phyloP scores from a whole-genome alignment of 2,797 vertebrate genomes.

The Myotis planiceps region DNA sequence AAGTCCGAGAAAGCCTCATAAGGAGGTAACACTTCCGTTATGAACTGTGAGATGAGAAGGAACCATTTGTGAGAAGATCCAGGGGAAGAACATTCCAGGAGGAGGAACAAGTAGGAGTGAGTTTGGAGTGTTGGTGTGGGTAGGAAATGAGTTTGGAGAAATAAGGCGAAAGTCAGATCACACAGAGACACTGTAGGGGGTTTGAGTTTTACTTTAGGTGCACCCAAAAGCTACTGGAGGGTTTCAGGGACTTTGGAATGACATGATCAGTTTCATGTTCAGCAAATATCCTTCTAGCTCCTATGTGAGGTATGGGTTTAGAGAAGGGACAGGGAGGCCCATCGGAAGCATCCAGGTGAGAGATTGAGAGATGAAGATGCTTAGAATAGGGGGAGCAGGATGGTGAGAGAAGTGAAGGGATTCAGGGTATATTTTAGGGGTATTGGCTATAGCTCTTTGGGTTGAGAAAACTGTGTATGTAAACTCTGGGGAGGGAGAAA shows the following conservation, averaged over 20 bases:
- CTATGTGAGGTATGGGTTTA: neutral
- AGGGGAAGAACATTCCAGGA: neutral
- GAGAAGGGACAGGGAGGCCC: neutral
- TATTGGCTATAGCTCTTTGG: neutral
- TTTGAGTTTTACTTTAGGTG: neutral
- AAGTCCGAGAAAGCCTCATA: neutral
- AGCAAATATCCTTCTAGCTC: neutral
- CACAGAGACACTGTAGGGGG: neutral
- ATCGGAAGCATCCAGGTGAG: neutral
- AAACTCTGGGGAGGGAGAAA: constrained; percentile 39
- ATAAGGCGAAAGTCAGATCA: neutral
- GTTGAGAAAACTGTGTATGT: neutral
- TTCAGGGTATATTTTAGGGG: neutral
- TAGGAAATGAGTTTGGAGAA: neutral
- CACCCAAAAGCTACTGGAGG: neutral
- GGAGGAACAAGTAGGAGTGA: neutral
- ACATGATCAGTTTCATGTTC: neutral
- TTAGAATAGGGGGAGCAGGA: neutral
- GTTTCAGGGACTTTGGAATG: neutral
- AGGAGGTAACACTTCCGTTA: neutral
- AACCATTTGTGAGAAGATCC: neutral
- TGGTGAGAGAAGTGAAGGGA: neutral
- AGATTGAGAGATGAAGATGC: neutral
- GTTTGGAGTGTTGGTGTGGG: neutral
- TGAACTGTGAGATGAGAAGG: neutral